Evolutionary conservation across 2,113 vertebrate species (phyloP).

Genomic region (Platycercus adscitus): DNA sequence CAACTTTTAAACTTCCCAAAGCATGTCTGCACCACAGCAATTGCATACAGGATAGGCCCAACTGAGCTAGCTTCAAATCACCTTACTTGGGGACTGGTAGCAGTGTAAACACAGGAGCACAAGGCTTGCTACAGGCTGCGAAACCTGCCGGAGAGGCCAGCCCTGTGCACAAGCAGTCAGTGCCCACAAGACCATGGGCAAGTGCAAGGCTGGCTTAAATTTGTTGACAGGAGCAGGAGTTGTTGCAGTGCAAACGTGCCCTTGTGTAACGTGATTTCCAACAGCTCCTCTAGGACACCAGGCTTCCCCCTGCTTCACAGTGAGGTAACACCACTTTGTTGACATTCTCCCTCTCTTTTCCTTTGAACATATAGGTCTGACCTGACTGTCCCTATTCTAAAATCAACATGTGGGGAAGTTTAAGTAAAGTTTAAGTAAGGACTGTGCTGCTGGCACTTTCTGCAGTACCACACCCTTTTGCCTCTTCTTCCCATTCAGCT

Average conservation of each 20-base stretch:
- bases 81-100: not conserved
- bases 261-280: not conserved
- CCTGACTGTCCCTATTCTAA: not conserved
- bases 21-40: not conserved
- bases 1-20: not conserved
- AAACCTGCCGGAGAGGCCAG: not conserved
- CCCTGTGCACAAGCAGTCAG: too few species aligned
- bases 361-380: not conserved
- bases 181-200: accelerated
- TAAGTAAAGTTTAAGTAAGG: slow-evolving; percentile 42
- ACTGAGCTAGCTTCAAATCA: not conserved
- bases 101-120: not conserved
- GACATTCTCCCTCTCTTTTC: not conserved
- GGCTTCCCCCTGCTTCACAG: not conserved
- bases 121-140: accelerated
- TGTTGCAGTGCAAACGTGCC: not conserved
- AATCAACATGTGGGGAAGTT: not conserved
- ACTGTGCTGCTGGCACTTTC: slow-evolving; percentile 10
- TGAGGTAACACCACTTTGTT: not conserved
- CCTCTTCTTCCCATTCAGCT: not conserved
- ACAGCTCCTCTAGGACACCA: not conserved
- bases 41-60: not conserved
- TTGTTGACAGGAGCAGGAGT: not conserved
- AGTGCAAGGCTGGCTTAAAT: accelerated
- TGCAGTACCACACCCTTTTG: slow-evolving; percentile 4